These are phyloP conservation scores for Scaptomyza polygonia DNA, from an alignment of 2,888 invertebrate species.

Conservation along the genomic window DNA sequence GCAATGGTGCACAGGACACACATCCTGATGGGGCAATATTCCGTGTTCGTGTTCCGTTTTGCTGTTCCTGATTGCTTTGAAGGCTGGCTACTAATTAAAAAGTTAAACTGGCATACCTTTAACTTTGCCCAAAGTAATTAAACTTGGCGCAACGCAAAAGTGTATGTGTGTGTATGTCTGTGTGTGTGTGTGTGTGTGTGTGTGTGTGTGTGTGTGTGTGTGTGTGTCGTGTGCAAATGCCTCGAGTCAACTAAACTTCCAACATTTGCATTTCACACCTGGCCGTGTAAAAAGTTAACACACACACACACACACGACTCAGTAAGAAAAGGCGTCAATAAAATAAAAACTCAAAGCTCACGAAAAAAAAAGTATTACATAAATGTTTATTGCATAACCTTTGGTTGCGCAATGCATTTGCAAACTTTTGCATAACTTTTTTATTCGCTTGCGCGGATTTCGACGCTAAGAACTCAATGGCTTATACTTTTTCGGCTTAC, in stretches of 20 bases:
- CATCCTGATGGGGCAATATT: slow-evolving; percentile 3
- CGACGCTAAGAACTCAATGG: slow-evolving; percentile 15
- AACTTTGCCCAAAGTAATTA: slow-evolving; percentile 75
- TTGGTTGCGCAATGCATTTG: slow-evolving; percentile 42
- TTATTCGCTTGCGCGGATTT: slow-evolving; percentile 19
- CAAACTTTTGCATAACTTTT: slow-evolving; percentile 30
- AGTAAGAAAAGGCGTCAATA: slow-evolving; percentile 45
- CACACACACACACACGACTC: slow-evolving; percentile 51
- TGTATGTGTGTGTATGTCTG: slow-evolving; percentile 63
- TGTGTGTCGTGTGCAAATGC: slow-evolving; percentile 15
- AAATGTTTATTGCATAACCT: slow-evolving; percentile 52
- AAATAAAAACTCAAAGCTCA: slow-evolving; percentile 33
- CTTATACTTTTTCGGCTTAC: neutral
- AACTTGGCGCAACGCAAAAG: slow-evolving; percentile 66
- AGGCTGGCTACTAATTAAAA: slow-evolving; percentile 73
- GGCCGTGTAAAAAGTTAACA: slow-evolving; percentile 64
- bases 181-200: slow-evolving; percentile 4
- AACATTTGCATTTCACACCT: slow-evolving; percentile 77
- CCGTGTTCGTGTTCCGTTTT: slow-evolving; percentile 10
- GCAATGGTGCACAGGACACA: slow-evolving; percentile 29
- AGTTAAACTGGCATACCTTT: slow-evolving; percentile 75
- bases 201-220: slow-evolving; percentile 9
- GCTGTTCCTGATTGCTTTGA: slow-evolving; percentile 64
- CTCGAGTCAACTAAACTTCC: slow-evolving; percentile 56
- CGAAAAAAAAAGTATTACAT: slow-evolving; percentile 34